Evolutionary conservation across 2,888 invertebrate genomes (phyloP), one percentile per base, ranked within the genome.

Genomic region (Neoscelio sp.): DNA sequence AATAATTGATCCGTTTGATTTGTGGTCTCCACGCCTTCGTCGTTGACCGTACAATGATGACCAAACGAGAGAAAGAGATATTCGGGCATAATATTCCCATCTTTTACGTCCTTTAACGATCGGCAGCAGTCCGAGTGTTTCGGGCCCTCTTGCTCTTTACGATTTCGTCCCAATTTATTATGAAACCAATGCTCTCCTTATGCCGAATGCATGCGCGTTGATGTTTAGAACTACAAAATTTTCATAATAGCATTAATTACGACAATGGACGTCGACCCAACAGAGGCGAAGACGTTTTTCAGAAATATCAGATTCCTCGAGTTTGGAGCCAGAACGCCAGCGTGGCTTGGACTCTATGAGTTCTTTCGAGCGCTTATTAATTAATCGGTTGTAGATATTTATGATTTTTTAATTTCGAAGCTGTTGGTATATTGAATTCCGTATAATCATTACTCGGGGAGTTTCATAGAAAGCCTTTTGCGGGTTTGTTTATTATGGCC

Each of bases 51-150:
- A 23, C 17, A 23, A 15, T 28, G 64, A 38, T 50, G 50, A 62
- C 58, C 58, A 46, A 44, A 48, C 52, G 33, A 38, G 20, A 62
- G 15, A 48, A 78, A 56, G 77, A 56, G 80, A 78, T 68, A 82
- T 79, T 81, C 80, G 71, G 79, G 85, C 85, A 86, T 87, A 87
- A 87, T 87, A 88, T 87, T 87, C 86, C 82, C 86, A 87, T 86
- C 81, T 82, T 84, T 86, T 85, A 86, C n/a, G 13, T 82, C 77
- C 82, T 85, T 87, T 85, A 87, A 87, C 85, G 86, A 87, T 81
- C 85, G 80, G 80, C 83, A 83, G 80, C 78, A 60, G 42, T 48
- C 48, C 38, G n/a, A n/a, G n/a, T n/a, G n/a, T n/a, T n/a, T n/a
- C n/a, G n/a, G n/a, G n/a, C n/a, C n/a, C 74, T 18, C 42, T 56